These are phyloP conservation scores for Pseudotriccus pelzelni DNA, from an alignment of 2,797 vertebrate species.

Conservation along the genomic window DNA sequence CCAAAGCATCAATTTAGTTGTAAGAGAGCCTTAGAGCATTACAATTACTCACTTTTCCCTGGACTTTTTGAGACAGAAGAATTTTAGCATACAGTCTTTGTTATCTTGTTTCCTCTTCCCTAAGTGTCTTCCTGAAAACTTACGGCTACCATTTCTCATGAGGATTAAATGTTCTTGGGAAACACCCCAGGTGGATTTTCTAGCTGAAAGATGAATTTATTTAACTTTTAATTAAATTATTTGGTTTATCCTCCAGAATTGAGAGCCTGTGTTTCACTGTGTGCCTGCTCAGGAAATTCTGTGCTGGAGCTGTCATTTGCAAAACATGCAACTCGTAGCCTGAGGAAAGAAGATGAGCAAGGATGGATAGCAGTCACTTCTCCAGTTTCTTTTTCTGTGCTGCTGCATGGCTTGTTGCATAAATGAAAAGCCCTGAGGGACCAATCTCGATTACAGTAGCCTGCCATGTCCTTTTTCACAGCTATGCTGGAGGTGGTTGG, in stretches of 20 bases:
- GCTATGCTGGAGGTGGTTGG: neutral
- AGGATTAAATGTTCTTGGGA: neutral
- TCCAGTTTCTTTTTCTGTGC: neutral
- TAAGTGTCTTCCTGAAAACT: neutral
- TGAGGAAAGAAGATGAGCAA: neutral
- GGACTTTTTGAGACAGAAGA: neutral
- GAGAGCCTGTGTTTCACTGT: neutral
- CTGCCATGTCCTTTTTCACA: neutral
- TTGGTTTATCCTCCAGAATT: neutral
- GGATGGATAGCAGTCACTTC: neutral
- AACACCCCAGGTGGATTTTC: neutral
- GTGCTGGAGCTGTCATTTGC: neutral
- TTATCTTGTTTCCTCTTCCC: neutral
- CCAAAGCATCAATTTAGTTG: neutral
- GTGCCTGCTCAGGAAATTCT: neutral
- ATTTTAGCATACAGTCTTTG: neutral
- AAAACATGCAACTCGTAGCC: neutral
- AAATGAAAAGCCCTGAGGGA: neutral
- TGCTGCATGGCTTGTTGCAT: neutral
- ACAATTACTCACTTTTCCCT: neutral
- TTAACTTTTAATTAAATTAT: neutral
- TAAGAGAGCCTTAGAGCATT: neutral
- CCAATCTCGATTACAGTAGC: neutral
- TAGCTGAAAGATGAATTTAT: neutral
- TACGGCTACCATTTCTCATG: neutral